Percentiles rank a stretch among this genome's conserved stretches.
Conservation (phyloP, 2,797 vertebrate species). For the Sparidentex hasta region DNA sequence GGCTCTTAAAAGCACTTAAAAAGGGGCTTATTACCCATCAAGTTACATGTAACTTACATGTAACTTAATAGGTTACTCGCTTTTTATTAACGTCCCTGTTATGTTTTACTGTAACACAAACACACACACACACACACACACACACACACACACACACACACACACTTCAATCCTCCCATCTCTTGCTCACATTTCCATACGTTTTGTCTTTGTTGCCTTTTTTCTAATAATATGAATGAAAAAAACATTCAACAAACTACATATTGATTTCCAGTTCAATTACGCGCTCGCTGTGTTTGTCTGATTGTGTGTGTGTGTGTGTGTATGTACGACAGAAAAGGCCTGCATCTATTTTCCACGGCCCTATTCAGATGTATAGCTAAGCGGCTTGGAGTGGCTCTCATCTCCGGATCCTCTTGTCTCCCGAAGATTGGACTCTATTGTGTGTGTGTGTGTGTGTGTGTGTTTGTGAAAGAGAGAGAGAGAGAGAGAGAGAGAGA, state of each 20-base stretch:
- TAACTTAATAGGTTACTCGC: too few relatives aligned
- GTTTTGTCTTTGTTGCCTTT: constrained; percentile 1
- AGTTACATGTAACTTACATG: too few relatives aligned
- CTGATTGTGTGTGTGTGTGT: constrained; percentile 12
- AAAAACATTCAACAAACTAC: not conserved
- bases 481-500: constrained; percentile 37
- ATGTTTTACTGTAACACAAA: too few relatives aligned
- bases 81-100: too few relatives aligned
- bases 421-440: constrained; percentile 71
- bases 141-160: not conserved
- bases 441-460: constrained; percentile 56
- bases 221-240: not conserved
- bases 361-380: constrained; percentile 70
- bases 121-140: not conserved
- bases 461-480: constrained; percentile 16
- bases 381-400: constrained; percentile 74
- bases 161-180: not conserved
- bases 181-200: not conserved
- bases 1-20: too few relatives aligned
- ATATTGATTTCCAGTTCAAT: constrained; percentile 26
- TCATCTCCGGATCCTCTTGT: constrained; percentile 79
- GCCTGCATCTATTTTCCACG: constrained; percentile 56
- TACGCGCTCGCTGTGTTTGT: constrained; percentile 1
- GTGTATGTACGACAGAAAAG: constrained; percentile 41
- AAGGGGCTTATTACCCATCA: too few relatives aligned